phyloP scores from a whole-genome alignment of 2,888 invertebrate genomes.

The Melipona bicolor region DNA sequence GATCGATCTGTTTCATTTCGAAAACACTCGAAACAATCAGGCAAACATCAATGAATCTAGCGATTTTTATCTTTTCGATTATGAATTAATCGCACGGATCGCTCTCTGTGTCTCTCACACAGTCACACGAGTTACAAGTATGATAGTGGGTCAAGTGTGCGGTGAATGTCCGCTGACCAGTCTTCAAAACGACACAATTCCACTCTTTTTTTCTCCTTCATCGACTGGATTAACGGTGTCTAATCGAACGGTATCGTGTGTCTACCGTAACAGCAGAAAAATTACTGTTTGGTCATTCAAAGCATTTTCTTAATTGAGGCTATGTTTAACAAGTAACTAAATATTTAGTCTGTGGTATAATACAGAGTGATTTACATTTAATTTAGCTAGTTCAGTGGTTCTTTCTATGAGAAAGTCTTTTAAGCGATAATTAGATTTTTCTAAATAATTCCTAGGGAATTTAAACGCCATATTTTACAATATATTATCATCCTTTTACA shows the following conservation, averaged over 20 bases:
- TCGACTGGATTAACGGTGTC: constrained; percentile 2
- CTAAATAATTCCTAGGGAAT: too few species aligned
- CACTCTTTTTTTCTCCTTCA: neutral
- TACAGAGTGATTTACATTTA: too few species aligned
- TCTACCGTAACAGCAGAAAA: neutral
- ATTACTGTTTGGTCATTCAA: neutral
- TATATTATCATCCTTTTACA: too few species aligned
- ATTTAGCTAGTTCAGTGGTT: too few species aligned
- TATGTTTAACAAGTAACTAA: too few species aligned
- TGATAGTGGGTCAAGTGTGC: constrained; percentile 81
- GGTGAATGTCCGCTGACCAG: constrained; percentile 73
- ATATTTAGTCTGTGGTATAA: too few species aligned
- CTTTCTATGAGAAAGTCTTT: too few species aligned
- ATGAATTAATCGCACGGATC: neutral
- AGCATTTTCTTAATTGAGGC: too few species aligned
- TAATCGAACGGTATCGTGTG: neutral
- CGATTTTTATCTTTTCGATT: too few species aligned
- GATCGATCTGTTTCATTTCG: neutral
- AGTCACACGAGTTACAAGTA: constrained; percentile 67
- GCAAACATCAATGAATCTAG: too few species aligned
- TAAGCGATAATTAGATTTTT: too few species aligned
- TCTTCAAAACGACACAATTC: constrained; percentile 23
- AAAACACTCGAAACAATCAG: neutral
- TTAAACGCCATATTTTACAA: too few species aligned
- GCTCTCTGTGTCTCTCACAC: neutral